Evolutionary conservation across 2,113 vertebrate species (phyloP), one percentile per base, ranked within the genome.

Genomic region (Symphodus melops): DNA sequence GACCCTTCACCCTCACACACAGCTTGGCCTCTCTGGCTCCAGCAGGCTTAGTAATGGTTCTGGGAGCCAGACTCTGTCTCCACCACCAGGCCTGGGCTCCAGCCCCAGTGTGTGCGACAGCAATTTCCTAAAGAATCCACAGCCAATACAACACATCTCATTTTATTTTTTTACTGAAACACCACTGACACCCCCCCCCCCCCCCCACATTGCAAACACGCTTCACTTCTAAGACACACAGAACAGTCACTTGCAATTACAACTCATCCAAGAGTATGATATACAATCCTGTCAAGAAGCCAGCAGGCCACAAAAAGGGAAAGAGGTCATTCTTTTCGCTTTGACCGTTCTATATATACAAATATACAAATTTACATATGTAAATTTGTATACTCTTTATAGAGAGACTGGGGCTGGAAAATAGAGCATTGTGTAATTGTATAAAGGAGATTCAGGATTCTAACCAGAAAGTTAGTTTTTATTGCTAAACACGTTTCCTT

Each of bases 51-150:
- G 70, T 77, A 86, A 86, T 84, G 80, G 67, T 72, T 74, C 52
- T 52, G 77, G 72, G 85, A 83, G 81, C 79, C 87, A 84, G 89
- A 89, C 83, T 70, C n/a, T 8, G 71, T 75, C 88, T 90, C 86
- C 79, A 82, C 90, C 71, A 58, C 42, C 88, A 91, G 92, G 86
- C 93, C 91, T 79, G 90, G 91, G 94, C 94, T 95, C 93, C 82
- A 93, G 92, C 90, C 90, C 84, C 63, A 58, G 81, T 11, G 25
- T 87, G 93, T 95, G 95, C 89, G 92, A 96, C 92, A 93, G 91
- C 86, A 92, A 95, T 97, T 97, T 97, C 94, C 95, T 95, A 87
- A 96, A 95, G 95, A 96, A 96, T 95, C 94, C 87, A 71, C 87
- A 91, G 90, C 91, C 89, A 95, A 94, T 77, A 88, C 88, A 88